Evolutionary conservation across 2,888 invertebrate genomes (phyloP).

Genomic region (Drosophila kambysellisi): DNA sequence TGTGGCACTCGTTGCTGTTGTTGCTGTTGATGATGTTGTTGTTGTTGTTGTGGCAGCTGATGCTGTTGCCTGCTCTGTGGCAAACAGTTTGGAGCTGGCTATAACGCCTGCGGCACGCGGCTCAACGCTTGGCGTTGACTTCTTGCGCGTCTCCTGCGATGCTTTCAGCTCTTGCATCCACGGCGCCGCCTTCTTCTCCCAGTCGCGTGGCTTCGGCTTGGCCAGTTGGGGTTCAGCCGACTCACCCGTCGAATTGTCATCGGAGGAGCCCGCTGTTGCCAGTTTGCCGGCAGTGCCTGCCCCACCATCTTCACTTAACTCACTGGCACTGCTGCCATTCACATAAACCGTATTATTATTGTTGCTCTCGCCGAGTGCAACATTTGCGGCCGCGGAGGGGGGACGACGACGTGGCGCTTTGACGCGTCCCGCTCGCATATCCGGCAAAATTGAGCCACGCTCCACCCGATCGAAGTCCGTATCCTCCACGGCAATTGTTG

Average conservation of each 20-base stretch:
- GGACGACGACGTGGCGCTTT: slow-evolving; percentile 88
- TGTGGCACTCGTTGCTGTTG: slow-evolving; percentile 55
- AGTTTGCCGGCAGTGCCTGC: slow-evolving; percentile 48
- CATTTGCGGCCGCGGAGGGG: slow-evolving; percentile 86
- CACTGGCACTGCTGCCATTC: slow-evolving; percentile 79
- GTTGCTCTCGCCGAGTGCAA: slow-evolving; percentile 82
- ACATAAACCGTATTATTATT: slow-evolving; percentile 82
- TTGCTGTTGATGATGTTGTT: slow-evolving; percentile 39
- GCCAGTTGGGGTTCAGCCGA: slow-evolving; percentile 83
- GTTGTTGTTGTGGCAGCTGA: slow-evolving; percentile 49
- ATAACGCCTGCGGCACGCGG: slow-evolving; percentile 61
- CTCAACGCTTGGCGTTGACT: slow-evolving; percentile 83
- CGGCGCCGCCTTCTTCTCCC: slow-evolving; percentile 91
- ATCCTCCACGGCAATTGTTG: slow-evolving; percentile 82
- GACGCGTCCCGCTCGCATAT: slow-evolving; percentile 88
- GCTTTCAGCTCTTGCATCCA: slow-evolving; percentile 94
- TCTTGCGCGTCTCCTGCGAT: slow-evolving; percentile 87
- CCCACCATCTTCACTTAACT: slow-evolving; percentile 67
- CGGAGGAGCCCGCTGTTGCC: slow-evolving; percentile 68
- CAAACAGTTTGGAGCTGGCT: slow-evolving; percentile 68
- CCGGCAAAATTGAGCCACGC: slow-evolving; percentile 87
- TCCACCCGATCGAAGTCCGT: slow-evolving; percentile 89
- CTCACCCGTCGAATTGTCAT: slow-evolving; percentile 82
- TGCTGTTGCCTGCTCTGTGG: slow-evolving; percentile 58
- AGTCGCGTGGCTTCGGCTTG: slow-evolving; percentile 89